Conservation (phyloP, 92 coral and sea anemone species). For the Pocillopora grandis region DNA sequence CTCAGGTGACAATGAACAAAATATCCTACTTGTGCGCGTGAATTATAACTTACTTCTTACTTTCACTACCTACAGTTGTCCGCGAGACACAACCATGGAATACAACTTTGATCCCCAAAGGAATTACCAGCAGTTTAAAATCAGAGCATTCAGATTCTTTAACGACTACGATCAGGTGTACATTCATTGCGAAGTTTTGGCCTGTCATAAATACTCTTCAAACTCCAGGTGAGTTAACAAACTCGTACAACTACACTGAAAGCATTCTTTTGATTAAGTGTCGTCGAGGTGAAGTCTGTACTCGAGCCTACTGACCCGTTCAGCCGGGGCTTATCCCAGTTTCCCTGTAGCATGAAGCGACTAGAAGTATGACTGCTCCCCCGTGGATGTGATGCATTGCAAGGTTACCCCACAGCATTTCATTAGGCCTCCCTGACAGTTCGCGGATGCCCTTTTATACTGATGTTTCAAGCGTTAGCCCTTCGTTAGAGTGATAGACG, state of each 20-base stretch:
- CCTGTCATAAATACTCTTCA: slow-evolving; percentile 36
- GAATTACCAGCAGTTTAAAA: slow-evolving; percentile 16
- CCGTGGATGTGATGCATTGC: too few relatives aligned
- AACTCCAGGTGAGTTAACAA: slow-evolving; percentile 34
- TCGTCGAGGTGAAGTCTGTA: neutral
- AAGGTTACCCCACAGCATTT: too few relatives aligned
- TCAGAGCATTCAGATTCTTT: slow-evolving; percentile 50
- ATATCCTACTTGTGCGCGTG: too few relatives aligned
- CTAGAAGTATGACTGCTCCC: too few relatives aligned
- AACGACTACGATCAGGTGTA: slow-evolving; percentile 31
- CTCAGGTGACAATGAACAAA: too few relatives aligned
- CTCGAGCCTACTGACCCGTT: neutral
- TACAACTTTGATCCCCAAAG: slow-evolving; percentile 31
- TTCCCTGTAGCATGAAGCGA: too few relatives aligned
- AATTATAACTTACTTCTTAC: neutral
- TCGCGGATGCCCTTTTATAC: too few relatives aligned
- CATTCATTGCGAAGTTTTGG: slow-evolving; percentile 48
- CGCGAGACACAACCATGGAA: slow-evolving; percentile 38
- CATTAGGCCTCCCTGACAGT: too few relatives aligned
- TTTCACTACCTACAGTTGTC: slow-evolving; percentile 30
- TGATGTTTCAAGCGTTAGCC: too few relatives aligned
- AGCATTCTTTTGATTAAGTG: neutral
- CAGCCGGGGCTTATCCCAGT: too few relatives aligned
- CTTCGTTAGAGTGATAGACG: too few relatives aligned
- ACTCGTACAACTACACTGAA: neutral